Evolutionary conservation across 2,113 vertebrate species (phyloP).

Genomic region (Tachuris rubrigastra): DNA sequence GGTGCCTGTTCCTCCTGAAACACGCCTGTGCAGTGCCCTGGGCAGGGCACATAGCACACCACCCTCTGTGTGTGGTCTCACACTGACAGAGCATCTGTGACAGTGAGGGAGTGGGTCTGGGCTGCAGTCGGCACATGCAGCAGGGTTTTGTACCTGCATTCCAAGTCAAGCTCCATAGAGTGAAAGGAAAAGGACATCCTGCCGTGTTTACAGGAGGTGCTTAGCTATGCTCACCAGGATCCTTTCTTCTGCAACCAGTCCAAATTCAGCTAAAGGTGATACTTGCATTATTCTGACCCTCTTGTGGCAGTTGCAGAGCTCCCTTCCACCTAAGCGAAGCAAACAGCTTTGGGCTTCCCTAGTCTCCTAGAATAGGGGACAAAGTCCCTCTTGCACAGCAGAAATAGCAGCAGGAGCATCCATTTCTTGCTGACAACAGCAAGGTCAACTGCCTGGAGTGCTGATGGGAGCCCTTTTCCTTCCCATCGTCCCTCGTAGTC

Average conservation of each 20-base stretch:
- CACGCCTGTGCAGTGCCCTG: background rate
- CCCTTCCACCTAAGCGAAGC: background rate
- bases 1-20: background rate
- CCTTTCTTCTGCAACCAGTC: background rate
- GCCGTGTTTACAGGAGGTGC: background rate
- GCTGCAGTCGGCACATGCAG: background rate
- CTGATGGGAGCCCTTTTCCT: background rate
- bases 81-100: background rate
- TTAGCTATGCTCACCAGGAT: background rate
- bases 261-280: background rate
- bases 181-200: background rate
- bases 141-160: background rate
- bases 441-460: background rate
- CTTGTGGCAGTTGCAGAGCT: background rate
- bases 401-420: background rate
- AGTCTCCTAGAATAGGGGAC: background rate
- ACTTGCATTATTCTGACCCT: background rate
- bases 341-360: background rate
- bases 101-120: fast-evolving
- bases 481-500: background rate
- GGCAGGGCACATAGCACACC: background rate
- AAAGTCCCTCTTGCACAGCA: background rate
- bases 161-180: background rate
- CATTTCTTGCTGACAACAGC: background rate
- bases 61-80: background rate